Percentiles rank a stretch among this genome's conserved stretches.
phyloP scores from a whole-genome alignment of 1,140 invertebrate species.

The Drosophila repletoides region DNA sequence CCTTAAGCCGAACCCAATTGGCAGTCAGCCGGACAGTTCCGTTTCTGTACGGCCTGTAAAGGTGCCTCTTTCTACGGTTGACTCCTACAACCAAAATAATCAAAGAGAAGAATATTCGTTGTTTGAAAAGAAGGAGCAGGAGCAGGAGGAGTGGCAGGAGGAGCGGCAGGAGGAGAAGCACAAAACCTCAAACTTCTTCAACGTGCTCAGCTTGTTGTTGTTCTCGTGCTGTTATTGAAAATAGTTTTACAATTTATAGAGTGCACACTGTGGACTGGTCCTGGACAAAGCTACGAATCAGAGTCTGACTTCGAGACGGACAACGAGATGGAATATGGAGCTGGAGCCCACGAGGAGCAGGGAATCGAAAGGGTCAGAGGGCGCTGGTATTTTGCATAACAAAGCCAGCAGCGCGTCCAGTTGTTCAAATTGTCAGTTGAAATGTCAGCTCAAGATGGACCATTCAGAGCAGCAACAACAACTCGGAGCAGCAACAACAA shows the following conservation, averaged over 20 bases:
- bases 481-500: background rate
- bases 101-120: constrained; percentile 14
- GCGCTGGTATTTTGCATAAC: constrained; percentile 62
- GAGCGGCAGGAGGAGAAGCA: background rate
- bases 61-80: too few species aligned
- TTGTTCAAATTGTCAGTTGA: constrained; percentile 76
- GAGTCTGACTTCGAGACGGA: constrained; percentile 1
- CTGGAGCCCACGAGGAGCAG: background rate
- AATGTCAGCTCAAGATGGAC: constrained; percentile 68
- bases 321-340: background rate
- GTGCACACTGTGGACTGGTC: constrained; percentile 27
- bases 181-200: background rate
- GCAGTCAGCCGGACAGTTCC: background rate
- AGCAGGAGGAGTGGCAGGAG: background rate
- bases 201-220: constrained; percentile 46
- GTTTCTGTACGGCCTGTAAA: constrained; percentile 6
- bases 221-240: constrained; percentile 73
- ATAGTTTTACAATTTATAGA: constrained; percentile 79
- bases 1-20: constrained; percentile 9
- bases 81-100: constrained; percentile 27
- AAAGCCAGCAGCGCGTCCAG: constrained; percentile 58
- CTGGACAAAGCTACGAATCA: constrained; percentile 36
- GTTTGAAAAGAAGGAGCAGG: too few species aligned
- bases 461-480: constrained; percentile 4
- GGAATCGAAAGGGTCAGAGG: background rate